Percentiles rank a stretch among this genome's conserved stretches.
Conservation (phyloP, 2,888 invertebrate species). For the Drosophila mettleri region DNA sequence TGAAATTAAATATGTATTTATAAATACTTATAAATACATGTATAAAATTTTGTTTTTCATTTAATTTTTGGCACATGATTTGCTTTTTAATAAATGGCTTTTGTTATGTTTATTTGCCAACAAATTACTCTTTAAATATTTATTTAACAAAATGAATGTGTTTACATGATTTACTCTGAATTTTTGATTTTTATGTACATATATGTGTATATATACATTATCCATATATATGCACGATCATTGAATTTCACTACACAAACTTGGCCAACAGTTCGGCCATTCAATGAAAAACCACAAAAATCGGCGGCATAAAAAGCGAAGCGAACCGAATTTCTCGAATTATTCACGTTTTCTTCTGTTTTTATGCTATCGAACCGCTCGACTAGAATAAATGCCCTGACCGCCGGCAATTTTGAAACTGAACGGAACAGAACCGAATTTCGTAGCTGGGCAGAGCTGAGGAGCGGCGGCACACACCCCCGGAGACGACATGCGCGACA, state of each 20-base stretch:
- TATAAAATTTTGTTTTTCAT: neutral
- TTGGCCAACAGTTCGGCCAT: constrained; percentile 18
- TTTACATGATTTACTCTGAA: constrained; percentile 1
- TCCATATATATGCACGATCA: neutral
- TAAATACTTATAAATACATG: neutral
- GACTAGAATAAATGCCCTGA: constrained; percentile 70
- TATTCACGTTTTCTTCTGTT: constrained; percentile 19
- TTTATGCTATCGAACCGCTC: constrained; percentile 25
- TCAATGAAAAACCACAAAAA: constrained; percentile 41
- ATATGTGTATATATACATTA: neutral
- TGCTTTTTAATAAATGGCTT: neutral
- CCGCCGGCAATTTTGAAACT: constrained; percentile 82
- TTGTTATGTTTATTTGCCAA: constrained; percentile 14
- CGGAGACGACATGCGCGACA: constrained; percentile 61
- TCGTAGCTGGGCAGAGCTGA: constrained; percentile 36
- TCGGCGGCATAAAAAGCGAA: constrained; percentile 11
- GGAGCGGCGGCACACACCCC: constrained; percentile 38
- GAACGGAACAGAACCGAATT: constrained; percentile 60
- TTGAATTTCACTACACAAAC: neutral
- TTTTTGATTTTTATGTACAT: constrained; percentile 1
- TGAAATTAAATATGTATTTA: neutral
- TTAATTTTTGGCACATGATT: neutral
- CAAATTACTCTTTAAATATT: constrained; percentile 2
- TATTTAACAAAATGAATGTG: constrained; percentile 8
- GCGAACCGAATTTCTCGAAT: constrained; percentile 34